A percentile compares a stretch with the other conserved stretches of the same genome.
phyloP scores from a whole-genome alignment of 1,140 invertebrate species.

The Ditylenchus dipsaci region DNA sequence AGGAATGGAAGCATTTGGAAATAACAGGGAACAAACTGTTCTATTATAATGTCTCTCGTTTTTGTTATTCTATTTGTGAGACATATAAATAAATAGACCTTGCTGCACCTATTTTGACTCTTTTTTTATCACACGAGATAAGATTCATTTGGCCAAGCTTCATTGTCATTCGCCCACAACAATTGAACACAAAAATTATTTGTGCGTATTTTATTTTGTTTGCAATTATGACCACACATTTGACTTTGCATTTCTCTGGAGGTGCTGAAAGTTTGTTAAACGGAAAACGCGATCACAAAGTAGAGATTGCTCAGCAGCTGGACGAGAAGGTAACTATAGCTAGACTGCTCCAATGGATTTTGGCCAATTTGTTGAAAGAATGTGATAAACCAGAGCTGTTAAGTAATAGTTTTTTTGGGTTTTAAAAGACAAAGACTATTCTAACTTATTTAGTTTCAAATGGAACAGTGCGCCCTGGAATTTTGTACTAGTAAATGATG shows the following conservation, averaged over 20 bases:
- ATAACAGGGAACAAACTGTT: too few species aligned
- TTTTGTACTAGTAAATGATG: slow-evolving; percentile 62
- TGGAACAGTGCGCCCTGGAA: slow-evolving; percentile 61
- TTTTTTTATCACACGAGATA: slow-evolving; percentile 10
- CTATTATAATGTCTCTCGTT: too few species aligned
- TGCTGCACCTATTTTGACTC: too few species aligned
- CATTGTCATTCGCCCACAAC: not conserved
- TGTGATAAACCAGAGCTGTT: slow-evolving; percentile 26
- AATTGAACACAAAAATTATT: slow-evolving; percentile 6
- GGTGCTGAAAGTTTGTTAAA: slow-evolving; percentile 13
- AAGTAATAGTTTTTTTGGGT: not conserved
- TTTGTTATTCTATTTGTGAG: too few species aligned
- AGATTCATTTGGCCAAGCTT: not conserved
- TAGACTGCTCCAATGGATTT: slow-evolving; percentile 9
- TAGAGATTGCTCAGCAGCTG: not conserved
- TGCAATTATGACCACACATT: not conserved
- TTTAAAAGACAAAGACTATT: not conserved
- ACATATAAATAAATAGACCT: too few species aligned
- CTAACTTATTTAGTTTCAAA: slow-evolving; percentile 52
- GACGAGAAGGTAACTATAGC: not conserved
- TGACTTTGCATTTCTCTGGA: slow-evolving; percentile 17
- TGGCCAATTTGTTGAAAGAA: slow-evolving; percentile 13
- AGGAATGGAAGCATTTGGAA: too few species aligned
- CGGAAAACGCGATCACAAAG: slow-evolving; percentile 6
- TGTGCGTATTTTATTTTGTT: not conserved